These are phyloP conservation scores for Ametastegia equiseti DNA, from an alignment of 2,888 invertebrate species.

Conservation along the genomic window DNA sequence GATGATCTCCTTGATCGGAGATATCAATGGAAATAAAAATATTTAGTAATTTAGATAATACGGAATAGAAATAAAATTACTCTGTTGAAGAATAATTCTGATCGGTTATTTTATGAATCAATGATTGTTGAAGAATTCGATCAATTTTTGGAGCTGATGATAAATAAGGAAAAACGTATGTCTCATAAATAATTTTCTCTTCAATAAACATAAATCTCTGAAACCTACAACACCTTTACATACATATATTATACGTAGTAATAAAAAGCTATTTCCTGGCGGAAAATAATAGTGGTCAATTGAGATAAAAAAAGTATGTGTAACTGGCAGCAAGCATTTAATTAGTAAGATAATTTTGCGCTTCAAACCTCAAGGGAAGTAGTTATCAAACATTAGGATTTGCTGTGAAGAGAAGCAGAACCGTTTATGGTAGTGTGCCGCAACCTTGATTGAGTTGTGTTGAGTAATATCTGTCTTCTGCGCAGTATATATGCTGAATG, in stretches of 20 bases:
- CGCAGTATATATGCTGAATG: neutral
- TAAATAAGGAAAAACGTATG: neutral
- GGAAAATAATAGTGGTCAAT: neutral
- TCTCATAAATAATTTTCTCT: neutral
- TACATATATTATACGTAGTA: too few relatives aligned
- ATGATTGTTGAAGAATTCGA: neutral
- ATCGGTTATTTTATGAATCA: neutral
- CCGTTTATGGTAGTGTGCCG: too few relatives aligned
- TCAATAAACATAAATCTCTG: neutral
- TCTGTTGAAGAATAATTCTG: neutral
- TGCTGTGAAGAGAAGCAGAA: slow-evolving; percentile 16
- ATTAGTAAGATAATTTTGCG: slow-evolving; percentile 17
- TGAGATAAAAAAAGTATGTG: slow-evolving; percentile 24
- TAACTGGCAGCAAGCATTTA: neutral
- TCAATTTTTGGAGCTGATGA: neutral
- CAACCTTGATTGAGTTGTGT: neutral
- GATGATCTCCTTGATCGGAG: neutral
- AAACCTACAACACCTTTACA: neutral
- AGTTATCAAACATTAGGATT: slow-evolving; percentile 26
- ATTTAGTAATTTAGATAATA: too few relatives aligned
- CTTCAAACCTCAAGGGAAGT: neutral
- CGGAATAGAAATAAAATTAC: neutral
- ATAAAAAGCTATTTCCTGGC: neutral
- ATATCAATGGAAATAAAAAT: neutral
- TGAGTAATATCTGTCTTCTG: neutral